These are phyloP conservation scores for Ophioninae sp. DNA, from an alignment of 2,888 invertebrate genomes.

Conservation along the genomic window DNA sequence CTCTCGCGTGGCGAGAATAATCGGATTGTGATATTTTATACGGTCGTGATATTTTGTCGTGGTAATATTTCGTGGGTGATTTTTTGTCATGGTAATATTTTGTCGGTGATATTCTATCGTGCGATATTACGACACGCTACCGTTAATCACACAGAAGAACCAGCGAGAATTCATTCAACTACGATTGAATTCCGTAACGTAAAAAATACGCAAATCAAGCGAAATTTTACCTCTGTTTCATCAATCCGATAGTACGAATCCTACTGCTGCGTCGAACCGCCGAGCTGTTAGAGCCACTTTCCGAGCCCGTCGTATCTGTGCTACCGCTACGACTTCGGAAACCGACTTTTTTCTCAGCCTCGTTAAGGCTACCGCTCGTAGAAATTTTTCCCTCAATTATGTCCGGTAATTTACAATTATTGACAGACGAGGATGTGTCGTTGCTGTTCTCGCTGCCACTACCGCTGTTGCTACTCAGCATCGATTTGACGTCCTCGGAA, in stretches of 20 bases:
- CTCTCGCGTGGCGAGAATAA: no score
- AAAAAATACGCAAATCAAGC: neutral
- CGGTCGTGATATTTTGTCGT: no score
- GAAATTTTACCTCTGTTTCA: conserved; percentile 83
- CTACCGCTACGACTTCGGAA: conserved; percentile 78
- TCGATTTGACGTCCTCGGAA: conserved; percentile 75
- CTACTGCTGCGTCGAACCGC: conserved; percentile 87
- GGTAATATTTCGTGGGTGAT: no score
- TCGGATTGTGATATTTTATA: no score
- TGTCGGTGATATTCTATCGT: no score
- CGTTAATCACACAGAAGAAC: neutral
- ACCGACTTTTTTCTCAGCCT: conserved; percentile 75
- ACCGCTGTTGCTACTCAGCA: conserved; percentile 83
- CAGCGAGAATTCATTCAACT: neutral
- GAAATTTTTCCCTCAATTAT: conserved; percentile 66
- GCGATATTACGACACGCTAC: no score
- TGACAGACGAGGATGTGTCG: conserved; percentile 80
- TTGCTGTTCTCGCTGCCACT: conserved; percentile 84
- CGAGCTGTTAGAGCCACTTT: conserved; percentile 79
- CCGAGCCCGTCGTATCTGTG: conserved; percentile 79
- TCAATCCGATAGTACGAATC: conserved; percentile 88
- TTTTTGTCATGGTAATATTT: no score
- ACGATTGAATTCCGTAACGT: neutral
- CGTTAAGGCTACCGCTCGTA: conserved; percentile 63
- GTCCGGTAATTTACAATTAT: conserved; percentile 73